Evolutionary conservation across 2,797 vertebrate species (phyloP), one percentile per base, ranked within the genome.

Genomic region (Lates japonicus): DNA sequence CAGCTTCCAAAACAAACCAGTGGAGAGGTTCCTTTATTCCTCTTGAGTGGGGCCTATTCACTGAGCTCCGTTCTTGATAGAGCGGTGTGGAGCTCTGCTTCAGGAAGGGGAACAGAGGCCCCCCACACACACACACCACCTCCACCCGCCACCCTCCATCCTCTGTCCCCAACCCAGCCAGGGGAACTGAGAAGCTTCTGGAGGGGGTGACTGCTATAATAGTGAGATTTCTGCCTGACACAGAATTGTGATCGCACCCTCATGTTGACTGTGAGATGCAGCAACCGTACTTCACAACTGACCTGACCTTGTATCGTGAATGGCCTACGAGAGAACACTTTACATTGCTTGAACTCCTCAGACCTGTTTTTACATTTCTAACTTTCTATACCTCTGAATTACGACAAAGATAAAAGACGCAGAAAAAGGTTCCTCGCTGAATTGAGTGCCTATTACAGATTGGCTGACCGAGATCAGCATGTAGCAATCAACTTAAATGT

Each of bases 1-100:
- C 90, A 91, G 92, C 93, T 93, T 94, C 93, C 93, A 94, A 95
- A 95, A 96, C 93, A 95, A 94, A 95, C 94, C 91, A 76, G 83
- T 92, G 87, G 90, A 95, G 94, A 91, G 92, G 87, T 75, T 88
- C 87, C 84, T 95, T 95, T 94, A 89, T 94, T 90, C 90, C 76
- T 76, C 78, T 83, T 72, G 88, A 94, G 92, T 90, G 88, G 90
- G 60, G 70, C 80, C 93, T 82, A 94, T 95, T 95, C 93, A 95
- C 75, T 13, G 60, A 69, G 74, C 78, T 90, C 77, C 78, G 78
- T 90, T 93, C 90, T 88, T 80, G 79, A 76, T 70, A 79, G 78
- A 87, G 88, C 59, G 67, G 80, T 68, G 57, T 86, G 69, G 80
- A 90, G 82, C 86, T 81, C 73, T 31, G 70, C 90, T 90, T 91